Conservation (phyloP, 2,113 vertebrate genomes). For the Apus apus region DNA sequence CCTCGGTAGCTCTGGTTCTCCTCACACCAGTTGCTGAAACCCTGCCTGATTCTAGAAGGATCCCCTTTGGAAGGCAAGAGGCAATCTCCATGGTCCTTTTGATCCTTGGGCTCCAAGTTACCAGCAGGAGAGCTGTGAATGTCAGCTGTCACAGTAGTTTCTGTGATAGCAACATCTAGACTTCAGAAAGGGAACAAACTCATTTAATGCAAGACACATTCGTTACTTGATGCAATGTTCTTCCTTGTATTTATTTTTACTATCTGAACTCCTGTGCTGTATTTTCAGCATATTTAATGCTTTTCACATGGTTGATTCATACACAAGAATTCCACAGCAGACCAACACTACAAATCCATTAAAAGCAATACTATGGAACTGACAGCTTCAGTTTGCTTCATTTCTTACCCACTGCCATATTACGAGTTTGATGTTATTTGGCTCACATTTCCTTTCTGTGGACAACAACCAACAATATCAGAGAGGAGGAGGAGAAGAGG, state of each 20-base stretch:
- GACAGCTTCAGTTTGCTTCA: background rate
- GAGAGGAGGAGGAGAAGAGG: background rate
- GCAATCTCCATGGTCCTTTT: background rate
- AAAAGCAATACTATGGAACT: background rate
- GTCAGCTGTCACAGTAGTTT: background rate
- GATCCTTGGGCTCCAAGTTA: background rate
- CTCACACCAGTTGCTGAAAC: background rate
- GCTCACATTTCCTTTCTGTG: background rate
- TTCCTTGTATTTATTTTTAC: background rate
- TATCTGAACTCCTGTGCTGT: background rate
- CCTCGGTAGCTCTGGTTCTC: background rate
- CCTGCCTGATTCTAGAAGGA: background rate
- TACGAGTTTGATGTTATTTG: background rate
- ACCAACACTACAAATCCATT: constrained; percentile 27
- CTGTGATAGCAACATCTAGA: background rate
- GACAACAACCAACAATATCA: background rate
- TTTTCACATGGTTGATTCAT: constrained; percentile 25
- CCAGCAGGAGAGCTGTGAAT: background rate
- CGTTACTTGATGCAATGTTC: background rate
- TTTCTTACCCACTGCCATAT: background rate
- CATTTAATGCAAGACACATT: constrained; percentile 8
- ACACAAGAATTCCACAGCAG: background rate
- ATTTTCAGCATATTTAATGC: constrained; percentile 27
- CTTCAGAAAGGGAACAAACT: background rate
- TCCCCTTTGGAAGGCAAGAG: background rate